A percentile compares a stretch with the other conserved stretches of the same genome.
phyloP scores from a whole-genome alignment of 92 coral and sea anemone species.

The Zoanthus solanderi region DNA sequence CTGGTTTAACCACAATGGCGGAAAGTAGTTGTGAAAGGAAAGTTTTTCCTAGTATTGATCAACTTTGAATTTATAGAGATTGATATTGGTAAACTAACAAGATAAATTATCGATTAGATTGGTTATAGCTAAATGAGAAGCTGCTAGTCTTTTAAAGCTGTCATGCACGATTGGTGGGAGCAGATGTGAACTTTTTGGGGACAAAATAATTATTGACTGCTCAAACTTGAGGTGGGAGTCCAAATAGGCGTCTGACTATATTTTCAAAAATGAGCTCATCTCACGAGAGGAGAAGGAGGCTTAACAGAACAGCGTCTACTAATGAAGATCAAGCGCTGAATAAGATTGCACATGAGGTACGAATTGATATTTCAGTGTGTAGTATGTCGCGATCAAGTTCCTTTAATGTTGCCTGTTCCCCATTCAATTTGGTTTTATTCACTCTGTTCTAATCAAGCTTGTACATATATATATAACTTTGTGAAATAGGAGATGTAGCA shows the following conservation, averaged over 20 bases:
- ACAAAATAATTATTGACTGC: constrained; percentile 72
- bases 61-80: constrained; percentile 54
- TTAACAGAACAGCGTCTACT: constrained; percentile 81
- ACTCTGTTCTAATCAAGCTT: background rate
- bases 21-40: constrained; percentile 61
- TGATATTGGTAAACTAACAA: constrained; percentile 63
- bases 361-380: constrained; percentile 15
- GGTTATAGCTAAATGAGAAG: constrained; percentile 59
- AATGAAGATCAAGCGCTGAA: constrained; percentile 98
- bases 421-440: background rate
- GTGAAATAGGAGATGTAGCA: background rate
- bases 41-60: constrained; percentile 38
- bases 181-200: constrained; percentile 79
- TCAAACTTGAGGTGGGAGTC: constrained; percentile 60
- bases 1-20: constrained; percentile 80
- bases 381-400: constrained; percentile 26
- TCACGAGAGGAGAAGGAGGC: constrained; percentile 92
- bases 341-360: constrained; percentile 98
- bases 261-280: constrained; percentile 83
- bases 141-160: constrained; percentile 38
- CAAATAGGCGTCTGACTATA: constrained; percentile 45
- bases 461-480: background rate
- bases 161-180: constrained; percentile 70
- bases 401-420: constrained; percentile 24
- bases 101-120: constrained; percentile 32